Percentiles rank a stretch among this genome's conserved stretches.
Conservation (phyloP, 1,140 invertebrate species). For the Eupristina koningsbergeri region DNA sequence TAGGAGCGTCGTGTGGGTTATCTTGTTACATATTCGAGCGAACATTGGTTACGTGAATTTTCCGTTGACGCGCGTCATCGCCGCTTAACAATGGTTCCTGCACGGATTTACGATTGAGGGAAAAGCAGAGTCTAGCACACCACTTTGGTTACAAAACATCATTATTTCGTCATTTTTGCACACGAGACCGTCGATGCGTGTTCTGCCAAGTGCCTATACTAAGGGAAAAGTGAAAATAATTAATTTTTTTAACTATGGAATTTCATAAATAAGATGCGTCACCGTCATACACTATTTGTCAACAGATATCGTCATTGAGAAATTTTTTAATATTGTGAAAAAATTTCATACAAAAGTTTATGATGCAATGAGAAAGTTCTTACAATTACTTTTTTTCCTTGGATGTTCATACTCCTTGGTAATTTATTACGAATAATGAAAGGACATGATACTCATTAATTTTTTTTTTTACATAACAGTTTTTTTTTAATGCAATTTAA, state of each 20-base stretch:
- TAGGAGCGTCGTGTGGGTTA: neutral
- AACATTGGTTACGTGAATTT: conserved; percentile 26
- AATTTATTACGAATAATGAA: neutral
- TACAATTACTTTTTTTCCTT: neutral
- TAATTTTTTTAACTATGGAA: conserved; percentile 20
- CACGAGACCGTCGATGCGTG: conserved; percentile 11
- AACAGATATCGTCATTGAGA: neutral
- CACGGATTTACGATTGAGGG: too few relatives aligned
- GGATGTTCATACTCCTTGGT: neutral
- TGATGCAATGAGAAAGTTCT: neutral
- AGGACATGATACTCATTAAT: neutral
- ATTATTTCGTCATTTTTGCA: conserved; percentile 20
- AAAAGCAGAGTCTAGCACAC: too few relatives aligned
- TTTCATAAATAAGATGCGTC: neutral
- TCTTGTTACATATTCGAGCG: neutral
- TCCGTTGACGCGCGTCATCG: conserved; percentile 1
- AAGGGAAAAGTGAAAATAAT: conserved; percentile 30
- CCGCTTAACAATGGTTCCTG: neutral
- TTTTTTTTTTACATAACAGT: too few relatives aligned
- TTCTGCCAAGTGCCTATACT: too few relatives aligned
- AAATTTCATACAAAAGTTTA: neutral
- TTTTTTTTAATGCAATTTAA: too few relatives aligned
- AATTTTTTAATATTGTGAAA: neutral
- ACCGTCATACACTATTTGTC: too few relatives aligned
- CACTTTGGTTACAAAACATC: neutral